Evolutionary conservation across 2,113 vertebrate genomes (phyloP).

Genomic region (Otis tarda): DNA sequence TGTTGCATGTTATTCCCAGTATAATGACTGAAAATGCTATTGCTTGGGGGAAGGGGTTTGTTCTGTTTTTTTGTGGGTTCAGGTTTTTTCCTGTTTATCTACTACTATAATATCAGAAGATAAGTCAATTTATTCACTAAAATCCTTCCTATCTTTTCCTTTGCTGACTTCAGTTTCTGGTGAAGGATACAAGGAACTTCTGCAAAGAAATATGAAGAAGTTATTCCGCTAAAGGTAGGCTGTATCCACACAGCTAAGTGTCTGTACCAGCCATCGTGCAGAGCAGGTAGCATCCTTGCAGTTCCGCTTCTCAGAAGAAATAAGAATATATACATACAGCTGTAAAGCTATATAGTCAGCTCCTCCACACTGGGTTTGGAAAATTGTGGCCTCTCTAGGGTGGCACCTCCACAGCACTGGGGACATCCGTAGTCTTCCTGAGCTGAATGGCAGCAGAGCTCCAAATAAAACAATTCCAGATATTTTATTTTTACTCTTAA

Average conservation of each 20-base stretch:
- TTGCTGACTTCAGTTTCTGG: background rate
- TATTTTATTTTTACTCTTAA: background rate
- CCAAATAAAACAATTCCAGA: background rate
- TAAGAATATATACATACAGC: background rate
- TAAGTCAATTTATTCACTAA: background rate
- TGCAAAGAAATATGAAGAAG: background rate
- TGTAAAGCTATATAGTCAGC: background rate
- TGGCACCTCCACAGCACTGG: background rate
- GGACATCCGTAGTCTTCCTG: background rate
- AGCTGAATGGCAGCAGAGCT: background rate
- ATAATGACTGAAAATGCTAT: background rate
- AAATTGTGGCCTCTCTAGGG: background rate
- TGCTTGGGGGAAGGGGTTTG: background rate
- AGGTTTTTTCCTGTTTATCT: background rate
- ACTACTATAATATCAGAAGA: background rate
- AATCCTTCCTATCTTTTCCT: background rate
- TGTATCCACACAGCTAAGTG: background rate
- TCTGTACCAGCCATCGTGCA: background rate
- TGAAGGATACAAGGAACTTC: background rate
- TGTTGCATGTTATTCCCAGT: conserved; percentile 27
- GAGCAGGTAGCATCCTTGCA: background rate
- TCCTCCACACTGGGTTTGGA: background rate
- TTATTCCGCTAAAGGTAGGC: background rate
- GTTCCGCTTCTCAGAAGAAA: background rate
- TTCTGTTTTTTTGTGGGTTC: background rate